Evolutionary conservation across 2,113 vertebrate species (phyloP), one percentile per base, ranked within the genome.

Genomic region (Centropus bengalensis): DNA sequence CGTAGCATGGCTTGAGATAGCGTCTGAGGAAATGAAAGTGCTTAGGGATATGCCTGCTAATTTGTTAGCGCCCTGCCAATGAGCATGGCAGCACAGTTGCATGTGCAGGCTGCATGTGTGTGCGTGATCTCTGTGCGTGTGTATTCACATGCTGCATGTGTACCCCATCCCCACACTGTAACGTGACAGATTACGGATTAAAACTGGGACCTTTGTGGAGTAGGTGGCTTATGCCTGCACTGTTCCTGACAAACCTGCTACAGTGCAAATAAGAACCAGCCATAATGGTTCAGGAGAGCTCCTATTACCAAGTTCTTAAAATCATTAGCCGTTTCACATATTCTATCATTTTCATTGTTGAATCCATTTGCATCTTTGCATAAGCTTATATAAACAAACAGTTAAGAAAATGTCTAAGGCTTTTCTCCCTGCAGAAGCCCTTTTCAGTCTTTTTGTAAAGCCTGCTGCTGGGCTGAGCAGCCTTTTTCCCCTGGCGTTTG

Each of bases 341-440:
- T 63, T 95, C 93, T 56, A 54, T 51, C 38, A 36, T 93, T 94
- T 74, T 68, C 47, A 40, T 63, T 93, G 51, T 78, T 94, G 60
- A 51, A 88, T 66, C 30, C 12, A 51, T 79, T 69, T 33, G 76
- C 40, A 44, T 89, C 19, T 85, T 82, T 81, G 79, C 68, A 42
- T 80, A 79, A 90, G 40, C 76, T 82, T 89, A 78, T 5, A 56
- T 94, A 91, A 92, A 79, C 82, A 94, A 81, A 71, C 36, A 96
- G n/a, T 91, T 93, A 84, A 81, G 92, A 88, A 80, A 93, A 92
- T 75, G 59, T 89, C 66, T 44, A 88, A 22, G 49, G 91, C 45
- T 86, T 91, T 90, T 91, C 52, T 94, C 52, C 17, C 91, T 22
- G 3, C 66, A 84, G 40, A 68, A 88, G 62, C 69, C 1, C 51